Evolutionary conservation across 1,140 invertebrate genomes (phyloP).

Genomic region (Bombus huntii): DNA sequence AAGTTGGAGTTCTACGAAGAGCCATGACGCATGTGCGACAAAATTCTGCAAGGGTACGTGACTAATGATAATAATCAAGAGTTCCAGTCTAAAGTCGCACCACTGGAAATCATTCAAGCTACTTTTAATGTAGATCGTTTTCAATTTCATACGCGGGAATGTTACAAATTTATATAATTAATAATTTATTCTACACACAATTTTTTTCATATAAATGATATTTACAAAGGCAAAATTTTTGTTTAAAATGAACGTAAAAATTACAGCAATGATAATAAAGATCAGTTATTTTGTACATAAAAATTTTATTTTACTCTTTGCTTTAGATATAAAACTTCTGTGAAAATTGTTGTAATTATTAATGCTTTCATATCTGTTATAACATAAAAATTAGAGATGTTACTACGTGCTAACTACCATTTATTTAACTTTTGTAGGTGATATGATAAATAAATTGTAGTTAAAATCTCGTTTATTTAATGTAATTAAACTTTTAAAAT

Average conservation of each 20-base stretch:
- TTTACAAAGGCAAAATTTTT: neutral
- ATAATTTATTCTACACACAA: neutral
- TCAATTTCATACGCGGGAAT: neutral
- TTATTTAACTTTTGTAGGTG: too few species aligned
- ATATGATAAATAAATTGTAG: too few species aligned
- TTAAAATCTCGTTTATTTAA: too few species aligned
- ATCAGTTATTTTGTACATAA: neutral
- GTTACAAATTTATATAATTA: neutral
- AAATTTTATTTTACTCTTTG: neutral
- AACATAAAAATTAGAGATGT: too few species aligned
- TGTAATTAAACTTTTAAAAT: too few species aligned
- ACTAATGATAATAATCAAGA: constrained; percentile 61
- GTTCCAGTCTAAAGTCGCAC: neutral
- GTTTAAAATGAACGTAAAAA: neutral
- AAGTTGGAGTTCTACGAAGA: constrained; percentile 45
- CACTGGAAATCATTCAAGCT: constrained; percentile 30
- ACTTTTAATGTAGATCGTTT: neutral
- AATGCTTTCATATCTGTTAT: too few species aligned
- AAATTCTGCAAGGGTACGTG: constrained; percentile 54
- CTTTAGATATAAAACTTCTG: neutral
- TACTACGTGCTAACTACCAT: too few species aligned
- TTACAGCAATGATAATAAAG: neutral
- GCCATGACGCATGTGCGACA: constrained; percentile 60
- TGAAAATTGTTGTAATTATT: too few species aligned
- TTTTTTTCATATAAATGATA: neutral